Percentiles rank a stretch among this genome's conserved stretches.
phyloP scores from a whole-genome alignment of 2,797 vertebrate species.

The Enteromius unitaeniatus region DNA sequence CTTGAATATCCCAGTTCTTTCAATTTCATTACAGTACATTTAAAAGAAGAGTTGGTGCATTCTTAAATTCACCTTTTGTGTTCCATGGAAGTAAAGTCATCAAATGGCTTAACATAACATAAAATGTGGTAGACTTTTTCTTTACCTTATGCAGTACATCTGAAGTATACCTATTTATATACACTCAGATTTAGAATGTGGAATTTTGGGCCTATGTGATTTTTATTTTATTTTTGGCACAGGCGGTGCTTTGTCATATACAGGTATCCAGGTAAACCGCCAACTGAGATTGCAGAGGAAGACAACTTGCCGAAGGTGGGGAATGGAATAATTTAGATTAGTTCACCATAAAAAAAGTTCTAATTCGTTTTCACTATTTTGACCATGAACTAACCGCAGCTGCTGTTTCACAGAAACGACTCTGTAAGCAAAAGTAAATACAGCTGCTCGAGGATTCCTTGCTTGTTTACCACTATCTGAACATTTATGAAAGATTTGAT shows the following conservation, averaged over 20 bases:
- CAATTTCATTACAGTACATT: not conserved
- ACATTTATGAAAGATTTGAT: not conserved
- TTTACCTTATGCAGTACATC: not conserved
- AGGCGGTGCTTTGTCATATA: slow-evolving; percentile 92
- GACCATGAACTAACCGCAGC: not conserved
- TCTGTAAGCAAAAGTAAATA: not conserved
- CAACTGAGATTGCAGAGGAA: slow-evolving; percentile 83
- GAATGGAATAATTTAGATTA: not conserved
- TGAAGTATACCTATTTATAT: not conserved
- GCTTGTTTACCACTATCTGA: not conserved
- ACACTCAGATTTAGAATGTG: not conserved
- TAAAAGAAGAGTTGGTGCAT: not conserved
- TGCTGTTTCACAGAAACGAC: not conserved
- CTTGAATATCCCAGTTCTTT: not conserved
- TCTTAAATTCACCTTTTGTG: not conserved
- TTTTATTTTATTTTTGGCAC: not conserved
- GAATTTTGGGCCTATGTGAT: not conserved
- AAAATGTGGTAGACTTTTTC: not conserved
- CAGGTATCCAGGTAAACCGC: slow-evolving; percentile 89
- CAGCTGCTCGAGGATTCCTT: not conserved
- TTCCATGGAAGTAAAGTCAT: not conserved
- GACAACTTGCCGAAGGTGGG: slow-evolving; percentile 86
- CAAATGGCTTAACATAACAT: not conserved
- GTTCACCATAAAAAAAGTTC: not conserved
- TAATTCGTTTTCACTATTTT: not conserved